Evolutionary conservation across 2,888 invertebrate genomes (phyloP).

Genomic region (Napeogenes inachia): DNA sequence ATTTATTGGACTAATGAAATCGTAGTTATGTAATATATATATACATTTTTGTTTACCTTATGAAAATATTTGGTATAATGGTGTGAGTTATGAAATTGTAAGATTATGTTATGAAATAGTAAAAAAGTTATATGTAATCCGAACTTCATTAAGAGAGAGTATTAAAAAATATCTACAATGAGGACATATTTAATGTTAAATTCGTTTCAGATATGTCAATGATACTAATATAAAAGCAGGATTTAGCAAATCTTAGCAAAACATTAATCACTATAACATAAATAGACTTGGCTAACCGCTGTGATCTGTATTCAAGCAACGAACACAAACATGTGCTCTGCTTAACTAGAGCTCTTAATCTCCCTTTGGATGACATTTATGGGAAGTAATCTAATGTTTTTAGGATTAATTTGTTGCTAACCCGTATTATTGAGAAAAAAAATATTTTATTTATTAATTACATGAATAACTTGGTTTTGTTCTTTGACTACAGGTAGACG

Average conservation of each 20-base stretch:
- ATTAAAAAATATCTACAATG: no score
- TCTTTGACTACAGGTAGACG: no score
- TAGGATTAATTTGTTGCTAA: not conserved
- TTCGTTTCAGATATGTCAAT: no score
- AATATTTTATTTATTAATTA: no score
- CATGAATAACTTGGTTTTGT: no score
- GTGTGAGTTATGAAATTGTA: no score
- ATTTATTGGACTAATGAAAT: not conserved
- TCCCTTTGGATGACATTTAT: slow-evolving; percentile 25
- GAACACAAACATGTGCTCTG: slow-evolving; percentile 20
- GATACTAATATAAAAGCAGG: not conserved
- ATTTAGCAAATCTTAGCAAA: not conserved
- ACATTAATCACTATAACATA: slow-evolving; percentile 4
- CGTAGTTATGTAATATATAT: not conserved
- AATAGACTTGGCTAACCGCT: slow-evolving; percentile 22
- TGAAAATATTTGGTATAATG: no score
- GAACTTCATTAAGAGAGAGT: no score
- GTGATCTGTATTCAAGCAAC: slow-evolving; percentile 28
- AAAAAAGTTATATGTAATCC: no score
- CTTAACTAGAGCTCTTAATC: slow-evolving; percentile 28
- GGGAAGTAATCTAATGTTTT: slow-evolving; percentile 26
- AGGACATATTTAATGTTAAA: no score
- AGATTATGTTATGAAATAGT: no score
- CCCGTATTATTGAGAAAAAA: no score
- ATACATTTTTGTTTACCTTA: not conserved